Percentiles rank a stretch among this genome's conserved stretches.
phyloP scores from a whole-genome alignment of 2,797 vertebrate species.

The Danio tinwini region DNA sequence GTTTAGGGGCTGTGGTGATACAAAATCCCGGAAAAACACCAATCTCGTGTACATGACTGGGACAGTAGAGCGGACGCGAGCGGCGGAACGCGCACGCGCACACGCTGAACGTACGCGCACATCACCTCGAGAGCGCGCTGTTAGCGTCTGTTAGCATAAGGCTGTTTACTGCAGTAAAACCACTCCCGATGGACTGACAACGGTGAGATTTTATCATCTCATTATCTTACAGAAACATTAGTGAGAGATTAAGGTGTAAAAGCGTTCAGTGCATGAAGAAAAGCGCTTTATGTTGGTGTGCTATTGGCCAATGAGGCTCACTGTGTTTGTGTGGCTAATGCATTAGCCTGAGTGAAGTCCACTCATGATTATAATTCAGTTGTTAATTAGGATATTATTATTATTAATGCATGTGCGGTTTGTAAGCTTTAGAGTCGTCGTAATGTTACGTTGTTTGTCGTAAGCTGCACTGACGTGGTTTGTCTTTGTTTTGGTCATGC shows the following conservation, averaged over 20 bases:
- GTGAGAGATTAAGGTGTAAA: no score
- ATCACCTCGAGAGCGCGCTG: slow-evolving; percentile 22
- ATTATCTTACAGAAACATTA: background rate
- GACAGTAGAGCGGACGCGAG: background rate
- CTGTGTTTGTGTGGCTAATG: slow-evolving; percentile 33
- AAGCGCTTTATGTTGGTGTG: background rate
- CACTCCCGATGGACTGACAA: slow-evolving; percentile 30
- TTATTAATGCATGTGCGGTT: background rate
- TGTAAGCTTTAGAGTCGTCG: background rate
- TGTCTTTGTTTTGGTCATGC: slow-evolving; percentile 31
- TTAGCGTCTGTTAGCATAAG: slow-evolving; percentile 27
- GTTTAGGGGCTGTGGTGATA: no score
- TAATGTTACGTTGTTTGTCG: background rate
- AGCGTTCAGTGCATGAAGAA: background rate
- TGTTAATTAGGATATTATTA: background rate
- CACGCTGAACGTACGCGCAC: slow-evolving; percentile 5
- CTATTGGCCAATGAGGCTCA: background rate
- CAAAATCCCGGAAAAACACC: no score
- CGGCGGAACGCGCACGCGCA: background rate
- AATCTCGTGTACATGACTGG: no score
- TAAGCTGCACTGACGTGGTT: background rate
- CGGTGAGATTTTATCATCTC: slow-evolving; percentile 3
- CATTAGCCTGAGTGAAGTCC: background rate
- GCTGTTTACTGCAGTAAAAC: slow-evolving; percentile 27
- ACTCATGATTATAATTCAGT: background rate